Base-by-base conservation (phyloP, 2,797 vertebrate genomes). In the Gadopsis bispinosus region DNA sequence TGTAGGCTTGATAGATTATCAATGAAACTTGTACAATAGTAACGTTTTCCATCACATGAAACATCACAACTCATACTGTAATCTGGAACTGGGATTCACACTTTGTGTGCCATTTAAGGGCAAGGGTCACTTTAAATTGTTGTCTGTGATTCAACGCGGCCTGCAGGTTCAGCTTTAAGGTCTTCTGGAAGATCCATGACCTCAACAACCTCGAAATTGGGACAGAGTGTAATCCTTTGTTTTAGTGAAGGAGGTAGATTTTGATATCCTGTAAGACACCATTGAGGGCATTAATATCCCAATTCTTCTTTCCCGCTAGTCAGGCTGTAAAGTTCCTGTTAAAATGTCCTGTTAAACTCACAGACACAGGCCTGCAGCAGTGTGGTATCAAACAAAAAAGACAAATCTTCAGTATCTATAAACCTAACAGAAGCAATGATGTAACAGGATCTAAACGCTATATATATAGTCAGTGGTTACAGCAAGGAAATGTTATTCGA, bases 311-410 rank as follows among this genome's bases (percentile, higher is more conserved):
- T 77, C 73, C 77, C 2, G 26, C 39, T 62, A 35, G 66, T 67
- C 50, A 67, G 35, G 55, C 53, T 43, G 56, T 33, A 11, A 48
- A 64, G 58, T 2, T 2, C 2, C 69, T 76, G 66, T 67, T 73
- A 77, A 1, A 9, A 22, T 51, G 64, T 74, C 74, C 69, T 65
- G 66, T 22, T 11, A 45, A 56, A 5, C 68, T 62, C 20, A 48
- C 29, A 31, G 3, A 22, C 20, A 59, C 26, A 58, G 12, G 4
- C 22, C 31, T 59, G 19, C 29, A 59, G 53, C 43, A 62, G 35
- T 31, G 41, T 61, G n/a, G 6, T 11, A 43, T 62, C 11, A 56
- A 20, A 39, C 33, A 7, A n/a, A 73, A 70, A 29, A 6, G 37
- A 22, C 67, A 77, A 7, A 59, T 2, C 12, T 50, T 35, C 0